A percentile compares a stretch with the other conserved stretches of the same genome.
These are phyloP conservation scores for Megaustenia siamemsis DNA, from an alignment of 2,888 invertebrate genomes.

Conservation along the genomic window DNA sequence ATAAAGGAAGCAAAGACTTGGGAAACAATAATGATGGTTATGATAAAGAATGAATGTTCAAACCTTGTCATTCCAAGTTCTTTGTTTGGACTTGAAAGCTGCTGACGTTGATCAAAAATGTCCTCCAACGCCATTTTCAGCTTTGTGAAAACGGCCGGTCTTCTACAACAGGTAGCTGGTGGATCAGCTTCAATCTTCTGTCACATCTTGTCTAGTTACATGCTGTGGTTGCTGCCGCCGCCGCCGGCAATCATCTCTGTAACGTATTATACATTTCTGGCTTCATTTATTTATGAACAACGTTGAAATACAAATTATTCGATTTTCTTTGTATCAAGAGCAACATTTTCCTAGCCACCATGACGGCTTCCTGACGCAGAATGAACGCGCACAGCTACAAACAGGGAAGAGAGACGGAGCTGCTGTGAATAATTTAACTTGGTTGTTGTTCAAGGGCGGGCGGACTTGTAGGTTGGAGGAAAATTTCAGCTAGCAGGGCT, in stretches of 20 bases:
- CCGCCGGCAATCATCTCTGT: neutral
- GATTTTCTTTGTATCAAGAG: neutral
- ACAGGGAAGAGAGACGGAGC: no score
- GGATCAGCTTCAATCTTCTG: neutral
- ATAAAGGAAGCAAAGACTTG: no score
- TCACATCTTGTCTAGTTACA: no score
- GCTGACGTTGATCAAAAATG: neutral
- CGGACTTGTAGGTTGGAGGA: no score
- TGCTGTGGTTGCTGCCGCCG: neutral
- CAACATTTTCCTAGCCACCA: neutral
- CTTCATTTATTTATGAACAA: neutral
- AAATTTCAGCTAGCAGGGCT: no score
- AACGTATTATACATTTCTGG: neutral
- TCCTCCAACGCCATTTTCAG: conserved; percentile 1
- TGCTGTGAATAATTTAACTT: neutral
- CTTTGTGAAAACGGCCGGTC: neutral
- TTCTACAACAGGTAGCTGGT: neutral
- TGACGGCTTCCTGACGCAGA: neutral
- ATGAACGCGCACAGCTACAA: neutral
- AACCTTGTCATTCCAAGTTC: neutral
- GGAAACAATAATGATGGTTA: no score
- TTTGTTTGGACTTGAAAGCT: neutral
- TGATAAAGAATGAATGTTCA: no score
- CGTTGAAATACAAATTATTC: neutral
- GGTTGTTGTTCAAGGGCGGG: neutral